Conservation (phyloP, 1,140 invertebrate species). For the Trichogramma pretiosum region DNA sequence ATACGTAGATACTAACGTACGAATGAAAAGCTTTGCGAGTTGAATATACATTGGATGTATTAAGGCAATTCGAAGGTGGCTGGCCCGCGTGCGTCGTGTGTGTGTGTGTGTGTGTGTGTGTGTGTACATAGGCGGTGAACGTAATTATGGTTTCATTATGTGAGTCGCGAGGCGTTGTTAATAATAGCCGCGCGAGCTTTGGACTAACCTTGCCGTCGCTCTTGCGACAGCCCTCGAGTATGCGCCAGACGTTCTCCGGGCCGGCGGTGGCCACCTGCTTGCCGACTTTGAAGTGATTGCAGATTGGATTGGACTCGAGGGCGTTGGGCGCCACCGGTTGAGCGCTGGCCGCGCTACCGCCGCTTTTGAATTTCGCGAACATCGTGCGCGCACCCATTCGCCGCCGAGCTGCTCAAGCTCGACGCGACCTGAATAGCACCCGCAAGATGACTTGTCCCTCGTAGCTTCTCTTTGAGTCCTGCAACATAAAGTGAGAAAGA, state of each 20-base stretch:
- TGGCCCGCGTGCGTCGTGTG: too few species aligned
- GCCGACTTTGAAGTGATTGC: conserved; percentile 81
- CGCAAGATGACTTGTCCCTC: too few species aligned
- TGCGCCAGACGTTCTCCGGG: conserved; percentile 85
- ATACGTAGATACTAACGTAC: too few species aligned
- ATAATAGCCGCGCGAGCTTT: not conserved
- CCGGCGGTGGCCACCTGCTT: conserved; percentile 80
- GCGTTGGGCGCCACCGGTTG: conserved; percentile 45
- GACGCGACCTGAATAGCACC: not conserved
- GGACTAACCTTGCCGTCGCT: conserved; percentile 78
- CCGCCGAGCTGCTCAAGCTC: not conserved
- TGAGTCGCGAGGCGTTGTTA: too few species aligned
- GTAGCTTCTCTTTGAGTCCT: too few species aligned
- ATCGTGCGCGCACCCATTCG: conserved; percentile 49
- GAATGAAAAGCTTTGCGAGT: too few species aligned
- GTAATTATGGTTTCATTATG: too few species aligned
- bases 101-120: too few species aligned
- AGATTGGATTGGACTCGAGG: conserved; percentile 77
- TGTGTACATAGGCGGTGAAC: too few species aligned
- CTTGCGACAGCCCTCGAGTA: conserved; percentile 82
- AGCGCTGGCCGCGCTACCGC: conserved; percentile 32
- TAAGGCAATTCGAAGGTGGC: too few species aligned
- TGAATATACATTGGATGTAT: too few species aligned
- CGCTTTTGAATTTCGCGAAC: conserved; percentile 68
- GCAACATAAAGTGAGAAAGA: too few species aligned